Base-by-base conservation (phyloP, 2,888 invertebrate genomes). In the Monochamus alternatus region DNA sequence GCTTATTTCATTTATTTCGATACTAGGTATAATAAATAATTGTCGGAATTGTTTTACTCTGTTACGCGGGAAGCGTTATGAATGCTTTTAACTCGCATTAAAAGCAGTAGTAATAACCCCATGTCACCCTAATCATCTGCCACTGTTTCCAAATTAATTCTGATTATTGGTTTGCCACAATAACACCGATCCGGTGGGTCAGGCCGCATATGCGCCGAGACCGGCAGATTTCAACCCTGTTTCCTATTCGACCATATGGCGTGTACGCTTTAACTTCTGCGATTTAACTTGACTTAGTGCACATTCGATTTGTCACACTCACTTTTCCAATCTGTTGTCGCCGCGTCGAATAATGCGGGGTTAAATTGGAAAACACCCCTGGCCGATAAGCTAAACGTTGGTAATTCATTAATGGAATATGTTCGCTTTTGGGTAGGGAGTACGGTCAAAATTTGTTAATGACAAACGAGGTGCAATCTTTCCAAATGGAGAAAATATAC, bases 221-320 rank as follows among this genome's bases (percentile, higher is more conserved):
- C 76, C 65, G 79, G 76, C 76, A 51, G 51, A 51, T 51, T n/a
- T 75, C 75, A 67, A 81, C 78, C 78, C 78, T 76, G 71, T 75
- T 80, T 79, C 74, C 83, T 77, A 85, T 82, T 81, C 69, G 75
- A 81, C 87, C 87, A 87, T 87, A 87, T 87, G 87, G 85, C 85
- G 79, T 78, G 75, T 75, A 78, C 77, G 81, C 84, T 83, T 86
- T 86, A 85, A 85, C 86, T 86, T 85, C 80, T 78, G 80, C 81
- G 84, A 85, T 85, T 85, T 84, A 83, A 86, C 85, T 83, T 85
- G 85, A 85, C 86, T 86, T 85, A 84, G 83, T 78, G 77, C 84
- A 78, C 79, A 82, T 81, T 82, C 84, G 86, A 87, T 87, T 87
- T 87, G 87, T 87, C 87, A 86, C 87, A 86, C 86, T 86, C 84